Base-by-base conservation (phyloP, 2,797 vertebrate species). In the Gymnothorax reevesii region DNA sequence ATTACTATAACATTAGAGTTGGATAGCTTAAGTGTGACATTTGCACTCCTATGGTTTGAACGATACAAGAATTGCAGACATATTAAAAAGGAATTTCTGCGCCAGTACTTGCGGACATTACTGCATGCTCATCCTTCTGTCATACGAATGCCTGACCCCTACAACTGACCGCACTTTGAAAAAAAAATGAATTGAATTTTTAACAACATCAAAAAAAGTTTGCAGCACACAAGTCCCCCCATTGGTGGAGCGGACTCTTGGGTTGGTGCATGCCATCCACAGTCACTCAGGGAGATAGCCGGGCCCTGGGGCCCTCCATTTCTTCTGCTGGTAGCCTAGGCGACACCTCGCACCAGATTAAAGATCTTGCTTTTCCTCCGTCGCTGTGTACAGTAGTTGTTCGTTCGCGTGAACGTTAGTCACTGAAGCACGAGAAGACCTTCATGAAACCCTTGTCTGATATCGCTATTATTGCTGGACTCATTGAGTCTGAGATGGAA, bases 401-500 rank as follows among this genome's bases (percentile, higher is more conserved):
- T 92, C 94, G 93, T 95, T 97, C 95, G 96, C 96, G 97, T 97
- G 96, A 97, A 96, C 97, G 96, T 97, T 94, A 93, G 94, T 95
- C 95, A 96, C 95, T 94, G 75, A 94, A 94, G 93, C 95, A 93
- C 94, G 93, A 94, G 92, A 92, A 91, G 91, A 93, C 91, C 93
- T 75, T 75, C 42, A 42, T 42, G 1, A n/a, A 25, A 92, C 89
- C 92, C 83, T 83, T 86, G 90, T 86, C 92, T 92, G 91, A 92
- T 92, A 92, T 94, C 92, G 90, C 94, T 95, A 92, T 94, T 93
- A 92, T 93, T 93, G 93, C 88, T 89, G 90, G 91, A 91, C 91
- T 33, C 91, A 86, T 87, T 85, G 66, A 88, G 87, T 85, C 89
- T 64, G 83, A 88, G 83, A 89, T 94, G 92, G 93, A 92, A 80